A percentile compares a stretch with the other conserved stretches of the same genome.
These are phyloP conservation scores for Arenaria interpres DNA, from an alignment of 2,113 vertebrate species.

Conservation along the genomic window DNA sequence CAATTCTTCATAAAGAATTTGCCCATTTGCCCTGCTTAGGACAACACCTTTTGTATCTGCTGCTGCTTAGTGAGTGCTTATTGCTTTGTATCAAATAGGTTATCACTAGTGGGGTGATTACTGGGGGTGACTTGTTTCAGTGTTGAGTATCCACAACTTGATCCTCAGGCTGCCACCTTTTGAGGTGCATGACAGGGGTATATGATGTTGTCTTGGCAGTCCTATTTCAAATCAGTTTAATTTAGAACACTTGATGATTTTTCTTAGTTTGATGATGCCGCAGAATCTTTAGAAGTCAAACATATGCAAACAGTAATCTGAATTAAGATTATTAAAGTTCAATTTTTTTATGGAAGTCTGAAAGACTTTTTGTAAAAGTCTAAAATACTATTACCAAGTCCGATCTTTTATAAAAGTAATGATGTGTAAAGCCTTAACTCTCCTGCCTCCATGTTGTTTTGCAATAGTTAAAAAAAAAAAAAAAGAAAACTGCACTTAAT, in stretches of 20 bases:
- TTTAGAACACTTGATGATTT: neutral
- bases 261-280: neutral
- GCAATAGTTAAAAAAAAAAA: neutral
- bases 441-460: neutral
- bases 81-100: neutral
- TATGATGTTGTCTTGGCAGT: fast-evolving
- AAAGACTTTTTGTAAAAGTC: neutral
- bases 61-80: neutral
- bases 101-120: neutral
- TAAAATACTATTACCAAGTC: neutral
- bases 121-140: neutral
- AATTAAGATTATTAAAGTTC: neutral
- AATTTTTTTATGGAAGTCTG: neutral
- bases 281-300: neutral
- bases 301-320: neutral
- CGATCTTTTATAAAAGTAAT: neutral
- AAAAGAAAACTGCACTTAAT: neutral
- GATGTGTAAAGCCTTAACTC: neutral
- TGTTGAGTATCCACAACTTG: neutral
- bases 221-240: neutral
- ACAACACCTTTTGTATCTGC: neutral
- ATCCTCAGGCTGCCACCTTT: neutral
- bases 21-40: neutral
- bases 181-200: neutral
- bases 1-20: neutral